Conservation (phyloP, 2,888 invertebrate genomes). For the Agonopterix heracliana region DNA sequence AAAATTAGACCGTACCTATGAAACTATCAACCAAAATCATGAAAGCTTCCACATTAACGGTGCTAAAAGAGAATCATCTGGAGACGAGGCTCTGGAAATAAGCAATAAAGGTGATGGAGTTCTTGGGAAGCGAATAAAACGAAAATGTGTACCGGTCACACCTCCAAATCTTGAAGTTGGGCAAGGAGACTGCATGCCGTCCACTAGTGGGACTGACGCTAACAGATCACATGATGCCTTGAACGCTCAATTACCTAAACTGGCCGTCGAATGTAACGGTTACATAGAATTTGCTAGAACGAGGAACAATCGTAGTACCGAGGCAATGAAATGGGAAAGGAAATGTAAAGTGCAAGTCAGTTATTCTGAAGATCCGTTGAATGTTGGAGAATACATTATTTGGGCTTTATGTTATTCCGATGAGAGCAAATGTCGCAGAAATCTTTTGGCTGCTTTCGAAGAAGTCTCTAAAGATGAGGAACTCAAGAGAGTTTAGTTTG, state of each 20-base stretch:
- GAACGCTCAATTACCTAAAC: constrained; percentile 57
- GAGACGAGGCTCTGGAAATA: constrained; percentile 30
- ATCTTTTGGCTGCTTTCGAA: constrained; percentile 72
- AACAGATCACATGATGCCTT: constrained; percentile 54
- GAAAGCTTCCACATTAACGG: constrained; percentile 18
- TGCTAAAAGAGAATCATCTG: constrained; percentile 32
- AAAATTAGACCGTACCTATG: constrained; percentile 22
- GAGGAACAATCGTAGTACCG: constrained; percentile 48
- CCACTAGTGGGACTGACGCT: constrained; percentile 57
- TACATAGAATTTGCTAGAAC: constrained; percentile 61
- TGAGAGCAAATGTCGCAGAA: constrained; percentile 76
- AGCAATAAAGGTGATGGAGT: constrained; percentile 51
- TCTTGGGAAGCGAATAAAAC: constrained; percentile 30
- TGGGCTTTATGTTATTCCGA: constrained; percentile 78
- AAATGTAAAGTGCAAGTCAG: constrained; percentile 79
- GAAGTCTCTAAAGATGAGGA: constrained; percentile 46
- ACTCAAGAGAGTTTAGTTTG: constrained; percentile 22
- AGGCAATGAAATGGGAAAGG: constrained; percentile 75
- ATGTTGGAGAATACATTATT: constrained; percentile 75
- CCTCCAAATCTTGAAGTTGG: constrained; percentile 62
- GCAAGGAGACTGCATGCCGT: constrained; percentile 66
- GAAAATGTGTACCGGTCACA: constrained; percentile 48
- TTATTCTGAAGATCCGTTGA: constrained; percentile 71
- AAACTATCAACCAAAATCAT: constrained; percentile 15
- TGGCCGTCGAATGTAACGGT: constrained; percentile 65